Conservation (phyloP, 2,113 vertebrate species). For the Charadrius vociferus region DNA sequence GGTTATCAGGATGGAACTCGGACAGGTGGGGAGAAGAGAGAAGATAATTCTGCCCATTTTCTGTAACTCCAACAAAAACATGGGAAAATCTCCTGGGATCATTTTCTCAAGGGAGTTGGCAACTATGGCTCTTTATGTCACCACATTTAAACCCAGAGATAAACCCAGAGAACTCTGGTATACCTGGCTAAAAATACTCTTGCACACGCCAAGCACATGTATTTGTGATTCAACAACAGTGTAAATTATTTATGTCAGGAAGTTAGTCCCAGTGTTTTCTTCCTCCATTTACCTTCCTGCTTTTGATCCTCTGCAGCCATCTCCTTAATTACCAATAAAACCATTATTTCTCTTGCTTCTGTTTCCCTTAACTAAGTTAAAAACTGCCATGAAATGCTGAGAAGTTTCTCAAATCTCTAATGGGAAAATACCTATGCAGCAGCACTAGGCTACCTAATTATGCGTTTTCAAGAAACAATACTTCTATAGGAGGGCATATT, state of each 20-base stretch:
- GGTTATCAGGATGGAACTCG: background rate
- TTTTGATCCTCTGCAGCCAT: background rate
- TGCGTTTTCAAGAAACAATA: background rate
- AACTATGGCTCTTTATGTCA: background rate
- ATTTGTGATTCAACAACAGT: background rate
- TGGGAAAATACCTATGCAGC: background rate
- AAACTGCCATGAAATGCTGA: background rate
- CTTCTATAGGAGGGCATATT: background rate
- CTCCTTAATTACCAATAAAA: background rate
- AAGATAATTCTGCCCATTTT: background rate
- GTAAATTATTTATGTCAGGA: background rate
- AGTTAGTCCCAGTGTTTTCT: background rate
- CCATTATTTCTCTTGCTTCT: background rate
- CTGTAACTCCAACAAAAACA: background rate
- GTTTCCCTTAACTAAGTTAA: background rate
- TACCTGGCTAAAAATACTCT: background rate
- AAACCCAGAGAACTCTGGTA: background rate
- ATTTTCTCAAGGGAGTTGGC: background rate
- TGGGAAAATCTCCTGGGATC: background rate
- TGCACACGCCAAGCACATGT: accelerated
- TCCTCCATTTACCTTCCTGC: background rate
- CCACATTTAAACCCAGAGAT: background rate
- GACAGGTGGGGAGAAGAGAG: background rate
- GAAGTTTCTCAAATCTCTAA: background rate
- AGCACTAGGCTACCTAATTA: background rate